A percentile compares a stretch with the other conserved stretches of the same genome.
These are phyloP conservation scores for Myiothlypis coronata DNA, from an alignment of 2,797 vertebrate species.

Conservation along the genomic window DNA sequence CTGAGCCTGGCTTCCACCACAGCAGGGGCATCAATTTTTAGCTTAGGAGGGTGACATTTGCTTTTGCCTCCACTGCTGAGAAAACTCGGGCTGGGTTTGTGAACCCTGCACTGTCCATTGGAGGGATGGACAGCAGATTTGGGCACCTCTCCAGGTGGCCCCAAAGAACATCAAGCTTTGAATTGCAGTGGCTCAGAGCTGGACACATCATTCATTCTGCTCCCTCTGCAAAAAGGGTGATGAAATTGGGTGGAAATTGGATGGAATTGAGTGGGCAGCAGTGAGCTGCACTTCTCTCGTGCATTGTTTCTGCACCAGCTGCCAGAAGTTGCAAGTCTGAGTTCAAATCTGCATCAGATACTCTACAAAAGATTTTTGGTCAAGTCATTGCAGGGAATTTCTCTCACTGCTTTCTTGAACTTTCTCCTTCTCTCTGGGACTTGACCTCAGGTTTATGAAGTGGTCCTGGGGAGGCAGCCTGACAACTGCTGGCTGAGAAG, in stretches of 20 bases:
- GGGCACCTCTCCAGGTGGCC: background rate
- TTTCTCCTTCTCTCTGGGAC: background rate
- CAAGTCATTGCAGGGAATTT: background rate
- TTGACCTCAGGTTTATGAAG: background rate
- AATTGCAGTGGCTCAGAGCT: background rate
- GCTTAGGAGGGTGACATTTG: rapidly evolving
- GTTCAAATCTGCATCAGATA: background rate
- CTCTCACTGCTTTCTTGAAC: background rate
- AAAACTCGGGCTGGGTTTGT: background rate
- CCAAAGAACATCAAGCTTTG: background rate
- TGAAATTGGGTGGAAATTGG: background rate
- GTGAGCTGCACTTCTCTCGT: background rate
- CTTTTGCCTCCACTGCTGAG: background rate
- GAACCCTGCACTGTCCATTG: background rate
- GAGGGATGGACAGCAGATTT: background rate
- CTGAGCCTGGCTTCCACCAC: background rate
- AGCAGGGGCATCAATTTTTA: background rate
- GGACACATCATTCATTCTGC: rapidly evolving
- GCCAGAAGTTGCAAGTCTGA: background rate
- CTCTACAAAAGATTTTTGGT: background rate
- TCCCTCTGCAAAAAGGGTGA: background rate
- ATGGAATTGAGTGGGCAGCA: background rate
- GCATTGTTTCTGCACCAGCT: background rate
- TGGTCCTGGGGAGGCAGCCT: background rate
- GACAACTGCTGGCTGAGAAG: background rate